Evolutionary conservation across 2,113 vertebrate species (phyloP), one percentile per base, ranked within the genome.

Genomic region (Girardinichthys multiradiatus): DNA sequence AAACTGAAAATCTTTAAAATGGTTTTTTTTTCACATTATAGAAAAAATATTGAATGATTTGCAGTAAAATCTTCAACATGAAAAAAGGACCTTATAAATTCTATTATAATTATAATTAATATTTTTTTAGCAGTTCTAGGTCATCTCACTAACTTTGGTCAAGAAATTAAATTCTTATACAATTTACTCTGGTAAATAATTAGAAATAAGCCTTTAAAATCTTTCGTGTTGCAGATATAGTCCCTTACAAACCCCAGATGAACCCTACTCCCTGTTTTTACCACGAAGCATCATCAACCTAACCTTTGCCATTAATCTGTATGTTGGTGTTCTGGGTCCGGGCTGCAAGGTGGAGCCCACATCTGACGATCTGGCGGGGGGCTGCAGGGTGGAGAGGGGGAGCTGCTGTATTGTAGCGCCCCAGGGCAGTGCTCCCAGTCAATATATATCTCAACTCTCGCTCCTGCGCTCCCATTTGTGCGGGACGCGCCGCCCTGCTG

Each of bases 401-500:
- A 2, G 86, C 70, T 78, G 83, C 87, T 89, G 82, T 87, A 91
- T 90, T 92, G 91, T 92, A 89, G 86, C 39, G 91, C 91, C 93
- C 89, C 76, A 60, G 87, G 93, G 81, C 90, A 85, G 70, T 60
- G 92, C 93, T 93, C 90, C 89, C 65, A 94, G 93, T 93, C 92
- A 93, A 91, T 94, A 94, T 93, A 93, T 88, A 93, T 90, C 80
- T 89, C 66, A 90, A 81, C 88, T 65, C 67, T 84, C 66, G 72
- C 86, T 88, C 30, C 87, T 85, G 80, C 81, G 77, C 89, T 90
- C 86, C 91, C 92, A 90, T 92, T 91, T 89, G 86, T 91, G 89
- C 78, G 67, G 87, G 86, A 89, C 72, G 83, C 77, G 76, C 86
- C 81, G 83, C 84, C 77, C 83, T 74, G 84, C 85, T 71, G 83